These are phyloP conservation scores for Bombus huntii DNA, from an alignment of 1,140 invertebrate genomes.

Conservation along the genomic window DNA sequence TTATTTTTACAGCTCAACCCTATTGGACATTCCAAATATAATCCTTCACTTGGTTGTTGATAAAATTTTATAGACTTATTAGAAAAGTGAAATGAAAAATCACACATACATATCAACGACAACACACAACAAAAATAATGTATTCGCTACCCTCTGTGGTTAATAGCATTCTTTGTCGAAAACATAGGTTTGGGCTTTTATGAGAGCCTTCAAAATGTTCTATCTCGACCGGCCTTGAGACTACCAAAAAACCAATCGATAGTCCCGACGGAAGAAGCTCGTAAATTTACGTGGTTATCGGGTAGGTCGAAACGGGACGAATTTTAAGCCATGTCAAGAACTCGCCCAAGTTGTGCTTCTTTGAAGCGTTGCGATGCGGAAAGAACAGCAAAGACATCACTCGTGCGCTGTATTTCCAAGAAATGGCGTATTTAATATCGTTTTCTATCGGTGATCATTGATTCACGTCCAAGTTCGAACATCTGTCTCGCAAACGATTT, in stretches of 20 bases:
- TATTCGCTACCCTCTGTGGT: not conserved
- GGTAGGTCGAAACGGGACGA: not conserved
- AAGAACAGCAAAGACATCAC: not conserved
- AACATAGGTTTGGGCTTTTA: slow-evolving; percentile 4
- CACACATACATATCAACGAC: too few relatives aligned
- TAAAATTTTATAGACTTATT: too few relatives aligned
- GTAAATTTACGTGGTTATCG: slow-evolving; percentile 44
- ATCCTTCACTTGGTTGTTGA: too few relatives aligned
- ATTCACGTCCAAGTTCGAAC: not conserved
- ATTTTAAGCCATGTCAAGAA: slow-evolving; percentile 12
- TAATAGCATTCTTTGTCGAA: slow-evolving; percentile 5
- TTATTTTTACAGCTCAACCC: too few relatives aligned
- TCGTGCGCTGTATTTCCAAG: not conserved
- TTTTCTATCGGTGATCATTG: not conserved
- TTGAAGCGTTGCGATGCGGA: not conserved
- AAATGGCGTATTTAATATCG: slow-evolving; percentile 8
- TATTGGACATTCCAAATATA: too few relatives aligned
- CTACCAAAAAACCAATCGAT: slow-evolving; percentile 40
- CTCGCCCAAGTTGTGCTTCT: not conserved
- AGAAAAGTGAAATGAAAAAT: too few relatives aligned
- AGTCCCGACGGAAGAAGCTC: slow-evolving; percentile 8
- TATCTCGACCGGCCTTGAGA: slow-evolving; percentile 13
- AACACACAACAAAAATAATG: too few relatives aligned
- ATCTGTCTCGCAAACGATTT: not conserved
- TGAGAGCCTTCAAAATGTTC: slow-evolving; percentile 31